A percentile compares a stretch with the other conserved stretches of the same genome.
Evolutionary conservation across 2,888 invertebrate genomes (phyloP).

Genomic region (Metopia argyrocephala): DNA sequence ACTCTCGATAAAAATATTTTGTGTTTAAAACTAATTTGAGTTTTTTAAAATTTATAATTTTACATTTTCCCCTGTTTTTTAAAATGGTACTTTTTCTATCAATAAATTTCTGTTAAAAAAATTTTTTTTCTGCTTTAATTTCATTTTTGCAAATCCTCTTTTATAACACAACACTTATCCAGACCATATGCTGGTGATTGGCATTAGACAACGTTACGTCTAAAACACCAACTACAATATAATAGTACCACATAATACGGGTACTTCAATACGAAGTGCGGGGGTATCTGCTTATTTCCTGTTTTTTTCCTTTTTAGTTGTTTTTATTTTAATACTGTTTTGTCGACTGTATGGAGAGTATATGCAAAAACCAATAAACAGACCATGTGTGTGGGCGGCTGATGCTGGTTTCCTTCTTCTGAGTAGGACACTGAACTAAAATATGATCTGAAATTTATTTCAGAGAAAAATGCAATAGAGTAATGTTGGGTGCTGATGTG

Average conservation of each 20-base stretch:
- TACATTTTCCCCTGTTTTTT: too few relatives aligned
- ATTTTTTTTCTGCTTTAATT: too few relatives aligned
- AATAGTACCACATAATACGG: too few relatives aligned
- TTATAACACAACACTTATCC: constrained; percentile 12
- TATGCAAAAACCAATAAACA: neutral
- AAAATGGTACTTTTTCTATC: too few relatives aligned
- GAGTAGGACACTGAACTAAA: neutral
- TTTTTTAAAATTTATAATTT: too few relatives aligned
- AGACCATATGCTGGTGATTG: constrained; percentile 32
- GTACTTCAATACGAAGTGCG: too few relatives aligned
- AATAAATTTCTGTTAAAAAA: too few relatives aligned
- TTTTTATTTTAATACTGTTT: neutral
- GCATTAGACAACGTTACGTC: constrained; percentile 11
- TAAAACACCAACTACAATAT: too few relatives aligned
- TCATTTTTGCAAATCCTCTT: neutral
- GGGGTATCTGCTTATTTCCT: too few relatives aligned
- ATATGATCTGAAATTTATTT: neutral
- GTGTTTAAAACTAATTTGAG: too few relatives aligned
- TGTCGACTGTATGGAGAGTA: neutral
- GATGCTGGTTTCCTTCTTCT: neutral
- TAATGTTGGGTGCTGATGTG: neutral
- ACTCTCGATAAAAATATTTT: too few relatives aligned
- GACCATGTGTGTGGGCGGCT: neutral
- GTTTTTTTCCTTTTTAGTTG: neutral
- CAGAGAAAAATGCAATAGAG: neutral